Evolutionary conservation across 2,113 vertebrate genomes (phyloP).

Genomic region (Arothron firmamentum): DNA sequence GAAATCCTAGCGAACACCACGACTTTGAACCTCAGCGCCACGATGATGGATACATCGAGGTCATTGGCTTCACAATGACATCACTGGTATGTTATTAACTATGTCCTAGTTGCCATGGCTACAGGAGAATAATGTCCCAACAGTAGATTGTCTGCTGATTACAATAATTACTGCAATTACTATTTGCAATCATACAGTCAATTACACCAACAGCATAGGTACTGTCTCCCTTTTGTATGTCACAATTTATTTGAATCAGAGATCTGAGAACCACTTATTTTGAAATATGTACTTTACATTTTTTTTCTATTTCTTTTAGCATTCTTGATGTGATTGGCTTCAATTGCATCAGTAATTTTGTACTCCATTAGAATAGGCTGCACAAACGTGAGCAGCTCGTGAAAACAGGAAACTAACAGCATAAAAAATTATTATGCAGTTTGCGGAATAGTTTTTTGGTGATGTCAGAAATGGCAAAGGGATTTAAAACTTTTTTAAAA

Average conservation of each 20-base stretch:
- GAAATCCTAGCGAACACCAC: conserved; percentile 88
- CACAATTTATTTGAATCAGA: background rate
- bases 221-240: background rate
- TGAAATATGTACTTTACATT: no score
- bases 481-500: no score
- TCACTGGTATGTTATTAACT: conserved; percentile 82
- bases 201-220: background rate
- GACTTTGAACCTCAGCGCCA: conserved; percentile 96
- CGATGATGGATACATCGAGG: conserved; percentile 94
- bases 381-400: no score
- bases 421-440: no score
- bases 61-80: conserved; percentile 97
- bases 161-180: background rate
- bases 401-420: no score
- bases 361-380: no score
- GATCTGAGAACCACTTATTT: background rate
- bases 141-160: no score
- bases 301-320: no score
- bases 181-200: background rate
- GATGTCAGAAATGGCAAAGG: no score
- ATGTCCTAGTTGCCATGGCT: background rate
- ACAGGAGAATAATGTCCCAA: background rate
- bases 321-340: no score
- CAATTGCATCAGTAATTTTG: no score
- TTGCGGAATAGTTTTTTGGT: no score